Base-by-base conservation (phyloP, 2,113 vertebrate genomes). In the Crocuta crocuta region DNA sequence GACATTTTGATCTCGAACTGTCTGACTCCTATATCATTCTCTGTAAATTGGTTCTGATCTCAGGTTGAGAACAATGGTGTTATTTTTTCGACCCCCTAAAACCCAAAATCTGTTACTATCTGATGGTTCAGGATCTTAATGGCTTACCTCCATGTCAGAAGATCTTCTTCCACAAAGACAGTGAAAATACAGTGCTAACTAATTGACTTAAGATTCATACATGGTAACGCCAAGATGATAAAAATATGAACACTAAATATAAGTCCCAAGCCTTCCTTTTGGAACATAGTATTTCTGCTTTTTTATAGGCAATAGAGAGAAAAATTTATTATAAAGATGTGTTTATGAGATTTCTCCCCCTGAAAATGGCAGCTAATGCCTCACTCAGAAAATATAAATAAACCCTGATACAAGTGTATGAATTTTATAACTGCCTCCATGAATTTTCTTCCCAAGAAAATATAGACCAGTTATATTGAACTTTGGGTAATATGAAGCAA, bases 1-100 rank as follows among this genome's bases (percentile, higher is more conserved):
- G 98, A 98, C 98, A 98, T 98, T 98, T 97, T 97, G 97, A 98
- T 98, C 96, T 98, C 97, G 91, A 95, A 97, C 97, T 97, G 98
- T 85, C 97, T 97, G 96, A 92, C 91, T 97, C 95, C 89, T 97
- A 91, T 95, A 94, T 97, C 95, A 88, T 97, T 97, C 98, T 94
- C 95, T 96, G 92, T 96, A 98, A 98, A 98, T 98, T 98, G 96
- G 96, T 97, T 97, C 96, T 97, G 97, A 98, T 98, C 94, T 98
- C 93, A 93, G 84, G 88, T 96, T 97, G 95, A 97, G 85, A 97
- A 83, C 81, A 91, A 93, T 96, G 81, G 93, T 96, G 91, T 96
- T 98, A 97, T 95, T 97, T 97, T 97, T 98, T 97, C 97, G 97
- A 97, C 96, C 95, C 96, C 68, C 91, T 96, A 96, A 96, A 97